Base-by-base conservation (phyloP, 1,140 invertebrate species). In the Carcinoscorpius rotundicauda region DNA sequence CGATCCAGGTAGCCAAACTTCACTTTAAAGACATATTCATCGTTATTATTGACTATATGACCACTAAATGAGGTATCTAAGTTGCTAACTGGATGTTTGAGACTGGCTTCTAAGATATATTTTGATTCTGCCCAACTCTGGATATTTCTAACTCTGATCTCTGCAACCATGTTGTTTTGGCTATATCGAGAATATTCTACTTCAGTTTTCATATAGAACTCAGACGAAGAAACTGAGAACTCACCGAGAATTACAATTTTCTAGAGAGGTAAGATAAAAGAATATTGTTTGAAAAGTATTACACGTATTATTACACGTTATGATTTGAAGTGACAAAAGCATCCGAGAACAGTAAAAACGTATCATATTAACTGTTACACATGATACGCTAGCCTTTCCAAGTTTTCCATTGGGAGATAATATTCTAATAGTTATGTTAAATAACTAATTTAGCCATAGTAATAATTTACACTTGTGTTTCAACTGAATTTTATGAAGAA, bases 121-220 rank as follows among this genome's bases (percentile, higher is more conserved):
- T 74, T 73, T 11, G 65, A 72, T 50, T 69, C 66, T 63, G 63
- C 5, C 4, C 52, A 59, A 49, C 53, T 59, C 29, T 48, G 57
- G 6, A 62, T 3, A 29, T 73, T 71, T 5, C 62, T 62, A 49
- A 74, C 72, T 51, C 71, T 72, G 5, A 76, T n/a, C 50, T 71
- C 70, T 10, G 74, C 69, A 4, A 70, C 61, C 3, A 80, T 51
- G 5, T 72, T 69, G n/a, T 78, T 68, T 29, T 69, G 69, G 53
- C 75, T 70, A 52, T 76, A 72, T 4, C 69, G 69, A n/a, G 75
- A 75, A 59, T 77, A 76, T n/a, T 74, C 70, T 4, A 78, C 64
- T 51, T 75, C 70, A 5, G 75, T 71, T 60, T 72, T 72, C 4
- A 73, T 64, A 64, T 71, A 69, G 49, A 72, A 58, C 6, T 63